phyloP scores from a whole-genome alignment of 2,888 invertebrate genomes.

The Tetramorium bicarinatum region DNA sequence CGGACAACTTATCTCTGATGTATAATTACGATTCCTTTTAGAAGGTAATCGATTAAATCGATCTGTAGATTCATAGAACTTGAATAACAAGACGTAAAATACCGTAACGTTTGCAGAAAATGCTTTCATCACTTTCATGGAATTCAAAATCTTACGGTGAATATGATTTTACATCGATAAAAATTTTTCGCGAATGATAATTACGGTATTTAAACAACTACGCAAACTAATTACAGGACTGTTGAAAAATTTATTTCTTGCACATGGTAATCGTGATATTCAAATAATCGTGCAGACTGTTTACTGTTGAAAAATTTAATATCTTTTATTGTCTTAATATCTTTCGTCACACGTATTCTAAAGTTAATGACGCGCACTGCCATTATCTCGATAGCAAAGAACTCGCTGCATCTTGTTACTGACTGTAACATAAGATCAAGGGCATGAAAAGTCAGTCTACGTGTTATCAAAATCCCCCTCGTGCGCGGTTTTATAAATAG shows the following conservation, averaged over 20 bases:
- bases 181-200: neutral
- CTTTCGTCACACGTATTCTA: neutral
- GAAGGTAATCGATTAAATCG: constrained; percentile 4
- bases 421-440: constrained; percentile 51
- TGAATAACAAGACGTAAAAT: neutral
- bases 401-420: neutral
- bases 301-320: neutral
- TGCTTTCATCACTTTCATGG: neutral
- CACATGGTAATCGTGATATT: neutral
- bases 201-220: neutral
- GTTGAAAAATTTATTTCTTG: neutral
- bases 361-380: neutral
- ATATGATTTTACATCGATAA: neutral
- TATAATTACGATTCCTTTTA: constrained; percentile 15
- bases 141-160: neutral
- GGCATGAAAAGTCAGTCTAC: constrained; percentile 21
- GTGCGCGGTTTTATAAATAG: constrained; percentile 42
- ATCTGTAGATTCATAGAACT: neutral
- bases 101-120: neutral
- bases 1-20: neutral
- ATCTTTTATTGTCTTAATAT: neutral
- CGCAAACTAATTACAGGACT: neutral
- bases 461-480: constrained; percentile 32
- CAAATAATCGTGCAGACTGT: neutral
- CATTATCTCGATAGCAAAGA: constrained; percentile 24